Evolutionary conservation across 2,113 vertebrate species (phyloP).

Genomic region (Prinia subflava): DNA sequence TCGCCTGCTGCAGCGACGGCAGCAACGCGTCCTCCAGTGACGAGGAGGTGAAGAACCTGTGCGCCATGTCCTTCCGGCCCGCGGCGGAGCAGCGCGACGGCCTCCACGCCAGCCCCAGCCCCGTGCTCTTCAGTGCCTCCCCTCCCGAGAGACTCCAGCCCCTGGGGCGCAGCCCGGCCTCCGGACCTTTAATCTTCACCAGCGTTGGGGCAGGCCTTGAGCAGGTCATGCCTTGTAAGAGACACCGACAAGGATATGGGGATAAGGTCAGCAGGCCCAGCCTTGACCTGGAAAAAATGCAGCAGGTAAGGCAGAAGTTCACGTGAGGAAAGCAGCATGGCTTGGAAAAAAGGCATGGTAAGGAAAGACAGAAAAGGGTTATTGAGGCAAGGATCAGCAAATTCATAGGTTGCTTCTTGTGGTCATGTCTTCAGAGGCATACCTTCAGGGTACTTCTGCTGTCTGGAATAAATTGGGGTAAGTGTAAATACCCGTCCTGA

Average conservation of each 20-base stretch:
- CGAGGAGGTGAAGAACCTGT: constrained; percentile 89
- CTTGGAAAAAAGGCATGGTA: not conserved
- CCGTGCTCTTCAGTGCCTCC: constrained; percentile 87
- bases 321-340: not conserved
- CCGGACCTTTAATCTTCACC: constrained; percentile 78
- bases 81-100: constrained; percentile 42
- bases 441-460: not conserved
- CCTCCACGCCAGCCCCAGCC: constrained; percentile 76
- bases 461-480: not conserved
- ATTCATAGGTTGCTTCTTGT: not conserved
- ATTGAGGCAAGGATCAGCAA: not conserved
- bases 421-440: not conserved
- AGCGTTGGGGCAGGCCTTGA: constrained; percentile 75
- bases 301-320: constrained; percentile 78
- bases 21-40: constrained; percentile 87
- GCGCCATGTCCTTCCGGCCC: constrained; percentile 57
- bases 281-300: constrained; percentile 93
- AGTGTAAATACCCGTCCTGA: not conserved
- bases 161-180: constrained; percentile 70
- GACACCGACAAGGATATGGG: constrained; percentile 77
- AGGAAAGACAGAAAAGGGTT: not conserved
- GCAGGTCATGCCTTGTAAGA: constrained; percentile 84
- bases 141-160: constrained; percentile 85
- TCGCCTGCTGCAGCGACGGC: constrained; percentile 63
- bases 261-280: constrained; percentile 84